These are phyloP conservation scores for Phymorhynchus buccinoides DNA, from an alignment of 1,140 invertebrate genomes.

Conservation along the genomic window DNA sequence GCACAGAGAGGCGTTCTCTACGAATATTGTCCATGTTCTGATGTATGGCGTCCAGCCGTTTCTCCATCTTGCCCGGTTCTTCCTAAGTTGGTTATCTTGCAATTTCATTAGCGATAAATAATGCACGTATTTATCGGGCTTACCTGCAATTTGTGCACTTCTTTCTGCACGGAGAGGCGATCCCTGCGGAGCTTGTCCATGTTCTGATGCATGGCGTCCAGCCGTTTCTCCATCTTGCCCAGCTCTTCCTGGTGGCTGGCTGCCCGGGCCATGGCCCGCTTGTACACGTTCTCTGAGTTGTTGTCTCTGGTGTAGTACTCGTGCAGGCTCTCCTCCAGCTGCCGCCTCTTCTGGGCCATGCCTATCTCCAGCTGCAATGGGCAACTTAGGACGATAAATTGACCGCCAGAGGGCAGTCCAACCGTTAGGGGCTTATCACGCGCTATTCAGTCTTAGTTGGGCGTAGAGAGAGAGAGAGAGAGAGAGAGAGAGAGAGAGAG, in stretches of 20 bases:
- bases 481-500: background rate
- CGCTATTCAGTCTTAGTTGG: too few species aligned
- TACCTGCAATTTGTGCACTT: conserved; percentile 49
- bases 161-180: conserved; percentile 44
- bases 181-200: conserved; percentile 27
- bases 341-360: conserved; percentile 33
- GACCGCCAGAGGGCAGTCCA: too few species aligned
- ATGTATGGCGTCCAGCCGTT: too few species aligned
- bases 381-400: too few species aligned
- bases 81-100: too few species aligned
- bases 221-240: conserved; percentile 36
- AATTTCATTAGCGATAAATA: too few species aligned
- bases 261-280: conserved; percentile 2
- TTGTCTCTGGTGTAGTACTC: conserved; percentile 18
- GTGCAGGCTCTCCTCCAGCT: conserved; percentile 26
- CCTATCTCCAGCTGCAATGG: conserved; percentile 29
- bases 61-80: too few species aligned
- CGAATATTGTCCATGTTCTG: conserved; percentile 9
- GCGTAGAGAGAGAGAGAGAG: too few species aligned
- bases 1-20: conserved; percentile 35
- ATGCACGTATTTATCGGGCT: too few species aligned
- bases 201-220: conserved; percentile 31
- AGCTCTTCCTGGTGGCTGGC: conserved; percentile 32
- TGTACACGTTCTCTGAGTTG: conserved; percentile 26
- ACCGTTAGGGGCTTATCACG: too few species aligned